phyloP scores from a whole-genome alignment of 2,113 vertebrate genomes.

The Entomyzon cyanotis region DNA sequence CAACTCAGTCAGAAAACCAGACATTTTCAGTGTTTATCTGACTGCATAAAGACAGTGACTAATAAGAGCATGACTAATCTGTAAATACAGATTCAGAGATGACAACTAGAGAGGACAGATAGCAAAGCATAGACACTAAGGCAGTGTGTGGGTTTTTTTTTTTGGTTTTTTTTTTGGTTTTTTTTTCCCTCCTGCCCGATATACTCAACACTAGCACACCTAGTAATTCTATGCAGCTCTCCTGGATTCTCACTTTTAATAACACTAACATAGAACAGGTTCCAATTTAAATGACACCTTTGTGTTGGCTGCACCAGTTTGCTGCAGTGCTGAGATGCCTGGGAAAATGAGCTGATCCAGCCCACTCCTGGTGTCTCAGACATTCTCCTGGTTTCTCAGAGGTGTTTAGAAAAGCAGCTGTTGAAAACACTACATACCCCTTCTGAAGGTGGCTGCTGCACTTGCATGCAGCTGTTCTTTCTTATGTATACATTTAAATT shows the following conservation, averaged over 20 bases:
- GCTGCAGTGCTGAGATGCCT: background rate
- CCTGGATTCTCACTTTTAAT: background rate
- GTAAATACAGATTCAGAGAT: background rate
- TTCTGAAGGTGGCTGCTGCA: background rate
- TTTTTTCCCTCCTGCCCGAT: background rate
- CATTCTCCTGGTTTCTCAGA: background rate
- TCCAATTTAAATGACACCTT: background rate
- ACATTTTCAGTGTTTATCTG: background rate
- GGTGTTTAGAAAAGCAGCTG: background rate
- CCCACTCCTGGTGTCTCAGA: background rate
- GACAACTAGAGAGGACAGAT: background rate
- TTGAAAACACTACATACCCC: background rate
- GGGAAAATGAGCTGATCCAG: background rate
- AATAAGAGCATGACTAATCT: background rate
- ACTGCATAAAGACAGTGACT: background rate
- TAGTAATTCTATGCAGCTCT: background rate
- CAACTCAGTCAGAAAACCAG: background rate
- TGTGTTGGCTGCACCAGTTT: background rate
- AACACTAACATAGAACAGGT: background rate
- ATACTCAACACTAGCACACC: background rate
- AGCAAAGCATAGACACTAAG: background rate
- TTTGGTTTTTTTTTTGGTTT: accelerated
- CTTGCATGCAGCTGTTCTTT: background rate
- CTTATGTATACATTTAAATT: background rate
- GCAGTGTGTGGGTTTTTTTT: accelerated